Base-by-base conservation (phyloP, 1,140 invertebrate genomes). In the Centruroides sculpturatus region DNA sequence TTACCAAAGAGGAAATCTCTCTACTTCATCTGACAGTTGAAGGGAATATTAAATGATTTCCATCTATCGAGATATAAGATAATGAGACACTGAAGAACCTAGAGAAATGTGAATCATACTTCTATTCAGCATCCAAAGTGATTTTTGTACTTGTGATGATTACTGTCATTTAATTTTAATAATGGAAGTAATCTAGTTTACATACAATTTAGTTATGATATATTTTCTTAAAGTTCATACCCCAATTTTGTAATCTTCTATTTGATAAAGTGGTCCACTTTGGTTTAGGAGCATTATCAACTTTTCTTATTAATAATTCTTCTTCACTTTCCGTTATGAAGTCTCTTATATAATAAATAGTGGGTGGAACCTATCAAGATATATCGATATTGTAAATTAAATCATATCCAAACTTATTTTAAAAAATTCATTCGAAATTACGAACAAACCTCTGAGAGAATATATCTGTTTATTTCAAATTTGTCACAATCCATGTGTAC, bases 201-300 rank as follows among this genome's bases (percentile, higher is more conserved):
- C 3, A n/a, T 9, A n/a, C 9, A 49, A 1, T 9, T 9, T 9
- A 49, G 48, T 10, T 9, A n/a, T 10, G 48, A 10, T 9, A 10
- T 10, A 49, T 49, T 9, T 49, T 49, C n/a, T 49, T 49, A 49
- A 51, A 51, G 6, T 51, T 13, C 41, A 68, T 71, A 69, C 95
- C 95, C 85, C 94, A 98, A 74, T 98, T 96, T 75, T 98, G 92
- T 10, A 98, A 76, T 66, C 92, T 80, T 64, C 95, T 79, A 72
- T 96, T 86, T 34, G 84, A 83, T 41, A 99, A 77, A 71, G 90
- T 86, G 5, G 89, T 94, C 95, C 95, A 99, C 75, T 96, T 96
- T 47, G 94, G 92, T 72, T 91, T 87, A 7, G 95, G 93, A 35
- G 82, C 82, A 55, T 75, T 75, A 70, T 92, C 85, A 11, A 98